Conservation (phyloP, 2,888 invertebrate species). For the Dromius quadrimaculatus region DNA sequence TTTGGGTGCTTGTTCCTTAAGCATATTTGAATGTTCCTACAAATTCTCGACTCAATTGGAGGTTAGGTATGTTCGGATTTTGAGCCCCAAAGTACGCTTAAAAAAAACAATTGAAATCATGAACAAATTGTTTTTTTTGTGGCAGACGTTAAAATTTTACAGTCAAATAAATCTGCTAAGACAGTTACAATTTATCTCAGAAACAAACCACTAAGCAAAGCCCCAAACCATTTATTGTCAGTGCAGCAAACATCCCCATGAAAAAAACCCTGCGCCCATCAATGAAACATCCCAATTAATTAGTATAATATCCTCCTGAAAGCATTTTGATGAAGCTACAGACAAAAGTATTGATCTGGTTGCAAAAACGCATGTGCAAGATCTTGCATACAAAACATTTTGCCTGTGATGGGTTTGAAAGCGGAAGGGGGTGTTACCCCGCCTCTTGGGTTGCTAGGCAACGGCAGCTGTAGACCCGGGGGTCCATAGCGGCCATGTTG, state of each 20-base stretch:
- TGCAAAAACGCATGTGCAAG: constrained; percentile 48
- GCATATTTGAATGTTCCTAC: no score
- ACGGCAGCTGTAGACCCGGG: constrained; percentile 70
- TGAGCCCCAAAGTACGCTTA: background rate
- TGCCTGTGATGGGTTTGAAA: constrained; percentile 1
- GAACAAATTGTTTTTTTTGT: background rate
- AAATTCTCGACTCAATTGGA: no score
- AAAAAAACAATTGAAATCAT: background rate
- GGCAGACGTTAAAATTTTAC: background rate
- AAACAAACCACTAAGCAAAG: constrained; percentile 5
- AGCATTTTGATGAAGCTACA: background rate
- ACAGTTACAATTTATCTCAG: background rate
- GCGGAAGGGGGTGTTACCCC: constrained; percentile 32
- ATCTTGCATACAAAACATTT: constrained; percentile 40
- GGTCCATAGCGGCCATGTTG: constrained; percentile 53
- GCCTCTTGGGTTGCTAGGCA: constrained; percentile 66
- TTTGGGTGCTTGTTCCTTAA: no score
- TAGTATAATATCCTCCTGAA: background rate
- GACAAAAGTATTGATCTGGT: constrained; percentile 31
- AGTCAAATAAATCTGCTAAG: constrained; percentile 5
- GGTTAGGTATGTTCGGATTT: no score
- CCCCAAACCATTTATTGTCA: constrained; percentile 11
- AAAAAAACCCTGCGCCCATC: constrained; percentile 14
- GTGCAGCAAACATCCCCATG: constrained; percentile 6
- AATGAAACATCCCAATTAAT: background rate